Evolutionary conservation across 2,888 invertebrate species (phyloP).

Genomic region (Theodoxus fluviatilis): DNA sequence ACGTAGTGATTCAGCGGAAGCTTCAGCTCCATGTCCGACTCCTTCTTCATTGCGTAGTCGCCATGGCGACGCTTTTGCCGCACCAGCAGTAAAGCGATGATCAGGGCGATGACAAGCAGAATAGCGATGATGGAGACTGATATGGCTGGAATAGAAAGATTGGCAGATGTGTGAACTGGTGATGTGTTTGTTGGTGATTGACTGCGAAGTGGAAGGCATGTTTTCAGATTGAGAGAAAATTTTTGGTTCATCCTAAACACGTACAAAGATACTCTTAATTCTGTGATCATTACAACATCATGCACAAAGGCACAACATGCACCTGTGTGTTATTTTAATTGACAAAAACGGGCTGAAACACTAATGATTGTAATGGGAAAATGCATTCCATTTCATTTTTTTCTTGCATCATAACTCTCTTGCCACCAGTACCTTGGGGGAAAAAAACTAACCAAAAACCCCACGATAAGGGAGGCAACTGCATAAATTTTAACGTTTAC

Average conservation of each 20-base stretch:
- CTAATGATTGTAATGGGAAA: no score
- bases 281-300: no score
- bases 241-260: neutral
- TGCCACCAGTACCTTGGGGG: no score
- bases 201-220: neutral
- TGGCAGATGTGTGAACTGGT: neutral
- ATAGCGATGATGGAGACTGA: slow-evolving; percentile 43
- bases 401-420: no score
- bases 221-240: neutral
- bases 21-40: slow-evolving; percentile 47
- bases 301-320: no score
- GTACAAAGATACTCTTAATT: no score
- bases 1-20: slow-evolving; percentile 42
- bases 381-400: no score
- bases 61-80: slow-evolving; percentile 36
- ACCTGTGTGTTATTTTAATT: no score
- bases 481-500: no score
- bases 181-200: neutral
- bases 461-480: no score
- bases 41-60: slow-evolving; percentile 41
- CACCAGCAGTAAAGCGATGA: slow-evolving; percentile 46
- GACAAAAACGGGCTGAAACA: no score
- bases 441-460: no score
- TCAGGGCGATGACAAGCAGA: slow-evolving; percentile 44
- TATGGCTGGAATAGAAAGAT: slow-evolving; percentile 40